Percentiles rank a stretch among this genome's conserved stretches.
These are phyloP conservation scores for Phrynosoma platyrhinos DNA, from an alignment of 2,113 vertebrate species.

Conservation along the genomic window DNA sequence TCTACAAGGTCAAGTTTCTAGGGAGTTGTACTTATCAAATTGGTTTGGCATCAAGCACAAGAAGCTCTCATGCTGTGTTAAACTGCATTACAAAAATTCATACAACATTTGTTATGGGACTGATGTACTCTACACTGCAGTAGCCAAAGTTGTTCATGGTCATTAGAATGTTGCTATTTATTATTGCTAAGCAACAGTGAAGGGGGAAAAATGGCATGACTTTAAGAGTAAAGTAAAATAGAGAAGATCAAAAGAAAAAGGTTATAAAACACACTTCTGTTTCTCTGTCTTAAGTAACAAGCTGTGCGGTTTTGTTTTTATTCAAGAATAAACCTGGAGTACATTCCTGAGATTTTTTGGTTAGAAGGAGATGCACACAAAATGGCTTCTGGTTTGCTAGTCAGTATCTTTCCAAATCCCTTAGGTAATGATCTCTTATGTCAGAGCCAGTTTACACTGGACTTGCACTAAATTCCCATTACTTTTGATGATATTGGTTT, in stretches of 20 bases:
- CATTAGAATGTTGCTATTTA: conserved; percentile 26
- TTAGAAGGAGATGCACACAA: not conserved
- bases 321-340: not conserved
- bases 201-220: conserved; percentile 25
- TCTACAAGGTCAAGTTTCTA: conserved; percentile 66
- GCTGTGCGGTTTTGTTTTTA: not conserved
- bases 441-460: not conserved
- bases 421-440: not conserved
- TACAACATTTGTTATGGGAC: conserved; percentile 40
- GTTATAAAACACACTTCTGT: not conserved
- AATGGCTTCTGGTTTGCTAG: not conserved
- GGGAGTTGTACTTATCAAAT: conserved; percentile 54
- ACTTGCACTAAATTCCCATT: not conserved
- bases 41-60: conserved; percentile 45
- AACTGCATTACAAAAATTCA: conserved; percentile 52
- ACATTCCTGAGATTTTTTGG: not conserved
- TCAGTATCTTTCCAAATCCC: not conserved
- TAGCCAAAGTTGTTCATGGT: conserved; percentile 32
- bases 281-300: not conserved
- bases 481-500: too few species aligned
- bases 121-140: conserved; percentile 33
- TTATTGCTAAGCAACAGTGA: conserved; percentile 32
- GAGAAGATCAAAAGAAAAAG: not conserved
- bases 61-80: conserved; percentile 60
- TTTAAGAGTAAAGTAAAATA: not conserved